phyloP scores from a whole-genome alignment of 2,888 invertebrate species.

The Apodemia mormo region DNA sequence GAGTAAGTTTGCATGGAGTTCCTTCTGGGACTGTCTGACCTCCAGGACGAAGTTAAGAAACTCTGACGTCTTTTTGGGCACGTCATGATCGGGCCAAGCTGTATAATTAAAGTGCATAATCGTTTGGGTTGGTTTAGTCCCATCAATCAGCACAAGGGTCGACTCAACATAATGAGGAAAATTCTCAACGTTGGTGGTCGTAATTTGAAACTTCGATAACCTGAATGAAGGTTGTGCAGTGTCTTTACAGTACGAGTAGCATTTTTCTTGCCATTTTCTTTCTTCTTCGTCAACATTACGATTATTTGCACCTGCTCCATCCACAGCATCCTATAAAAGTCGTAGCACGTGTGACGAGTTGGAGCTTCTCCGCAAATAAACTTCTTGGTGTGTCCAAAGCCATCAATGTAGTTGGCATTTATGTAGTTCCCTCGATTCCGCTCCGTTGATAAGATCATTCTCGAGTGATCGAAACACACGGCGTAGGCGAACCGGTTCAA shows the following conservation, averaged over 20 bases:
- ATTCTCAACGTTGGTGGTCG: too few relatives aligned
- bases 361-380: neutral
- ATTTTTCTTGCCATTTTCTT: neutral
- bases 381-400: neutral
- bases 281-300: too few relatives aligned
- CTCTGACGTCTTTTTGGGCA: too few relatives aligned
- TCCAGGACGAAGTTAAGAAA: too few relatives aligned
- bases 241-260: neutral
- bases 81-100: too few relatives aligned
- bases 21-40: too few relatives aligned
- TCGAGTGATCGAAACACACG: too few relatives aligned
- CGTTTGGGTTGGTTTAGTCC: neutral
- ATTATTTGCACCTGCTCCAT: neutral
- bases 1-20: too few relatives aligned
- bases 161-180: neutral
- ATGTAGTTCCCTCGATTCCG: neutral
- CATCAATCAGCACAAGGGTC: neutral
- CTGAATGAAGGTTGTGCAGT: too few relatives aligned
- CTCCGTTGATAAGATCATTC: too few relatives aligned
- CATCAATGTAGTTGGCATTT: neutral
- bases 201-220: too few relatives aligned
- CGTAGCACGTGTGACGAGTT: neutral
- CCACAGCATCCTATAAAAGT: neutral
- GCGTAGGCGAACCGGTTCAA: neutral
- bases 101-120: neutral